These are phyloP conservation scores for Aphelenchoides avenae DNA, from an alignment of 1,140 invertebrate species.

Conservation along the genomic window DNA sequence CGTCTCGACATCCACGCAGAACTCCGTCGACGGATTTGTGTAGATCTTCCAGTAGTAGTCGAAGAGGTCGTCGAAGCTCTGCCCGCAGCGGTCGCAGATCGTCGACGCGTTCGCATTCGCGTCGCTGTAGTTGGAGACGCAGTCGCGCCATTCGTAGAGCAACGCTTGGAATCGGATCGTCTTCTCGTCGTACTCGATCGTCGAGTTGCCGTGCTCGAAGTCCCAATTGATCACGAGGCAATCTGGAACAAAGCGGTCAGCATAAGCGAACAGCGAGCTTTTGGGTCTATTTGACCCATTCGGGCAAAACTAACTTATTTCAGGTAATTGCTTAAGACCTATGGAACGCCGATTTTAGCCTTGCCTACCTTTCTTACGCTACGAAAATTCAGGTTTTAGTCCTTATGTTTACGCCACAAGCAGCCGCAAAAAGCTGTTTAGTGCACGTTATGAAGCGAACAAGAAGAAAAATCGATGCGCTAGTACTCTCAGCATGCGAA, in stretches of 20 bases:
- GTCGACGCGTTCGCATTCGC: slow-evolving; percentile 18
- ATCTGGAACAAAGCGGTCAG: slow-evolving; percentile 32
- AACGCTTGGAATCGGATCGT: slow-evolving; percentile 36
- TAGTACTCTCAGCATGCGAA: no score
- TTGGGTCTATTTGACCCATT: neutral
- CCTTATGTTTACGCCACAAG: no score
- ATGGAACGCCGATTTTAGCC: no score
- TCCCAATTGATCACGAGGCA: slow-evolving; percentile 46
- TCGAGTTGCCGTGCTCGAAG: slow-evolving; percentile 28
- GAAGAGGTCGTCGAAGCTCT: slow-evolving; percentile 43
- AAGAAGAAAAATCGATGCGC: no score
- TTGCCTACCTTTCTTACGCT: no score
- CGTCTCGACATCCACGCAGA: slow-evolving; percentile 48
- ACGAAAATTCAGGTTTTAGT: no score
- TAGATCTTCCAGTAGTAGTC: slow-evolving; percentile 54
- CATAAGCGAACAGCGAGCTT: neutral
- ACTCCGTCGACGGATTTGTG: slow-evolving; percentile 44
- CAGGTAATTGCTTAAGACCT: no score
- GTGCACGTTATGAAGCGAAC: no score
- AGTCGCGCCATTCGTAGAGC: slow-evolving; percentile 36
- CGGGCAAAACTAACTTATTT: neutral
- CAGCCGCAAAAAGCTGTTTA: no score
- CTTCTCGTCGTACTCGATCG: slow-evolving; percentile 31
- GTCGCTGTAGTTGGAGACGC: slow-evolving; percentile 36
- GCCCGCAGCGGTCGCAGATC: slow-evolving; percentile 39